A percentile compares a stretch with the other conserved stretches of the same genome.
Conservation (phyloP, 2,113 vertebrate species). For the Tympanuchus pallidicinctus region DNA sequence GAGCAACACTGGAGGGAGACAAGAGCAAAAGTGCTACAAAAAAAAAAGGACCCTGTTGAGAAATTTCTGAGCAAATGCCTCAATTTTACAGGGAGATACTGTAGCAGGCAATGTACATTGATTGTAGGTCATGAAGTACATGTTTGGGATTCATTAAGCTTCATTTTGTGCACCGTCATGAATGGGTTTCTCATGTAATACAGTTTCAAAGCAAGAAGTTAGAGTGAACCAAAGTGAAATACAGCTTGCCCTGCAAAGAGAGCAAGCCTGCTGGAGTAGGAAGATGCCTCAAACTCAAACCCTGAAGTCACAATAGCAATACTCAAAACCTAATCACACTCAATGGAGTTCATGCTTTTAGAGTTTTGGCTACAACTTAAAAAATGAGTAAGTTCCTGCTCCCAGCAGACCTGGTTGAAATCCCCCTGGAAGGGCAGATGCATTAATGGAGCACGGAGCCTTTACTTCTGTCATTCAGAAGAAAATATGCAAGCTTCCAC, state of each 20-base stretch:
- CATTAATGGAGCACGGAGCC: background rate
- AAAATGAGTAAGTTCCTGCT: background rate
- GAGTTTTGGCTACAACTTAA: background rate
- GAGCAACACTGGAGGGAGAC: slow-evolving; percentile 59
- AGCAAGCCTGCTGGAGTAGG: background rate
- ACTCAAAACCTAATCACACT: background rate
- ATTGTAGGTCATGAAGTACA: slow-evolving; percentile 55
- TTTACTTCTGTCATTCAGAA: background rate
- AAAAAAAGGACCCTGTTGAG: slow-evolving; percentile 67
- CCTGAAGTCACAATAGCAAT: background rate
- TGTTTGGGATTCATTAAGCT: slow-evolving; percentile 55
- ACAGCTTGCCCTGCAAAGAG: background rate
- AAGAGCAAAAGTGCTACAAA: slow-evolving; percentile 47
- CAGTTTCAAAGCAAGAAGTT: slow-evolving; percentile 21
- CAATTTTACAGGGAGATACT: slow-evolving; percentile 56
- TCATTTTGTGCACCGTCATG: slow-evolving; percentile 26
- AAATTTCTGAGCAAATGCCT: slow-evolving; percentile 65
- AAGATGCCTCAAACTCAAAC: slow-evolving; percentile 30
- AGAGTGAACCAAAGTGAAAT: slow-evolving; percentile 29
- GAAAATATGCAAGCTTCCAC: accelerated
- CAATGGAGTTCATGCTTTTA: background rate
- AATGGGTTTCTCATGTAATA: slow-evolving; percentile 39
- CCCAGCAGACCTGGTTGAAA: background rate
- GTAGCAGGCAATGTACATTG: slow-evolving; percentile 53
- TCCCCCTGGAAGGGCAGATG: background rate